Base-by-base conservation (phyloP, 2,113 vertebrate species). In the Nycticebus coucang region DNA sequence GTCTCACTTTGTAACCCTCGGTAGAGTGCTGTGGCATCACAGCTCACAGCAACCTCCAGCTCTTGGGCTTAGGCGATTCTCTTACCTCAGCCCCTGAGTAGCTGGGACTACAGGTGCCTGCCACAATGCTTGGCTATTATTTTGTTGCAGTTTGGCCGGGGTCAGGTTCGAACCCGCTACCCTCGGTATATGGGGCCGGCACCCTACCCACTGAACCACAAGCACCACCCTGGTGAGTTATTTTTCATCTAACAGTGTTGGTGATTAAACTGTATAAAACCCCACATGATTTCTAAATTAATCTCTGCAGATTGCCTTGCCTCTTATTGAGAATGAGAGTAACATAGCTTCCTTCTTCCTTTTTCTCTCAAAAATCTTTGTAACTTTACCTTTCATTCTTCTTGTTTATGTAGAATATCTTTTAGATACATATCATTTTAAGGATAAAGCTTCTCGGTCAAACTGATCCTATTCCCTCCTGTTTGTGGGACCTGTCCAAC, bases 331-430 rank as follows among this genome's bases (percentile, higher is more conserved):
- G 59, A 83, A 62, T 60, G 7, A 81, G 78, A 88, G 26, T 30
- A 57, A 57, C 28, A 71, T 87, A 64, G 45, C 41, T 74, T 22
- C 8, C 93, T 88, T 28, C 53, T 8, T 91, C 13, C 57, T 71
- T 94, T 93, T 90, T 82, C 74, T 93, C n/a, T 69, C 37, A 64
- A 50, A 79, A 75, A 92, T 74, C 30, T 89, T 66, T 78, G 0
- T 69, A 55, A n/a, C 11, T 90, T 75, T 8, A 57, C 22, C 28
- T 35, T 17, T 88, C 6, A 45, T 80, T 14, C 77, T 89, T 78
- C 17, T 19, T 91, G 1, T 74, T 72, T 88, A 41, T 53, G 35
- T 26, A 60, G 33, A 53, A 53, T 91, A 14, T 21, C 24, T 15
- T 75, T 93, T 57, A 95, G 50, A n/a, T 41, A n/a, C 35, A n/a